Percentiles rank a stretch among this genome's conserved stretches.
These are phyloP conservation scores for Elaphurus davidianus DNA, from an alignment of 2,113 vertebrate genomes.

Conservation along the genomic window DNA sequence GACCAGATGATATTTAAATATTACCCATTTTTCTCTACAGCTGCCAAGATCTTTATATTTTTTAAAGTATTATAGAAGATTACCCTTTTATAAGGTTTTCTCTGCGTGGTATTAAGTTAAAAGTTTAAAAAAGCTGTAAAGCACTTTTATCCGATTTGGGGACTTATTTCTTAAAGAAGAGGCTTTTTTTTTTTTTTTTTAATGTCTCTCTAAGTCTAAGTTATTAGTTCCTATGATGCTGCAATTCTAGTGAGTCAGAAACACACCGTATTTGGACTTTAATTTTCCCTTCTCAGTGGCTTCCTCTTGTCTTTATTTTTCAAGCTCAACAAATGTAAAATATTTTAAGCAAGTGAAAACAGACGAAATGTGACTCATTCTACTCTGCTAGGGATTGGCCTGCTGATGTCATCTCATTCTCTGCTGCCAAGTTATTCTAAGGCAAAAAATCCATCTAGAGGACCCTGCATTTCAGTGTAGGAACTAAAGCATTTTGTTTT, in stretches of 20 bases:
- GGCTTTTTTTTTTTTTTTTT: not conserved
- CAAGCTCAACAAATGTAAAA: constrained; percentile 70
- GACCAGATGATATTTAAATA: not conserved
- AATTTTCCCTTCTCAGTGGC: constrained; percentile 68
- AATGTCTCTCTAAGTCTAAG: constrained; percentile 47
- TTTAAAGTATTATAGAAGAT: not conserved
- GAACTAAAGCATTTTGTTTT: constrained; percentile 53
- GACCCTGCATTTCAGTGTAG: constrained; percentile 46
- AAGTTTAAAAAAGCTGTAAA: not conserved
- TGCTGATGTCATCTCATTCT: constrained; percentile 74
- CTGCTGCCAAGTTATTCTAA: constrained; percentile 55
- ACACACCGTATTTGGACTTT: constrained; percentile 71
- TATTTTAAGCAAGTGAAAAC: constrained; percentile 75
- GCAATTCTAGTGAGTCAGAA: constrained; percentile 73
- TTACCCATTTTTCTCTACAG: not conserved
- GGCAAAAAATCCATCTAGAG: constrained; percentile 47
- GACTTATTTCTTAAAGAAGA: constrained; percentile 41
- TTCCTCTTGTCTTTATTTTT: constrained; percentile 53
- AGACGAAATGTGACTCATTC: constrained; percentile 76
- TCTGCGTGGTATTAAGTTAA: constrained; percentile 1
- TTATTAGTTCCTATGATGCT: constrained; percentile 34
- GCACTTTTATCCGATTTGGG: not conserved
- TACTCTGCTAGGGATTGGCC: constrained; percentile 48
- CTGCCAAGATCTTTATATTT: not conserved
- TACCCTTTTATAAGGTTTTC: not conserved